Base-by-base conservation (phyloP, 1,140 invertebrate genomes). In the Drosophila subpulchrella region DNA sequence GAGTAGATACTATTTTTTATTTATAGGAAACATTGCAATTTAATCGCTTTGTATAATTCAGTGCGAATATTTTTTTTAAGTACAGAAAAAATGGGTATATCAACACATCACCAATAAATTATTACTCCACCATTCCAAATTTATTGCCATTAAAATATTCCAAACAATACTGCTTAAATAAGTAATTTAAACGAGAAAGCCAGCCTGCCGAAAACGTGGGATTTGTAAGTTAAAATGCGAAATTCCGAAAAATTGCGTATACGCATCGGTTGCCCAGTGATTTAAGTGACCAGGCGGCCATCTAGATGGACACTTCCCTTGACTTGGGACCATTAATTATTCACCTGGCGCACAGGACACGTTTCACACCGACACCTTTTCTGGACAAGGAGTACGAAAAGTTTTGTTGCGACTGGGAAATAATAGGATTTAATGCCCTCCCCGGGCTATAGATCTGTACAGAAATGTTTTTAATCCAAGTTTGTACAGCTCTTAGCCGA, bases 401-500 rank as follows among this genome's bases (percentile, higher is more conserved):
- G 41, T 58, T 73, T 48, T 67, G 53, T 59, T 80, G 13, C 54
- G 20, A 51, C 58, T 50, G 41, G 42, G 34, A 79, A 79, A 84
- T 89, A 89, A 86, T 89, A 83, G 80, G 76, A 89, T 89, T 80
- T 89, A 89, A 89, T 80, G 72, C 62, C 67, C 41, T 53, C 56
- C 38, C 48, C 30, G 57, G 54, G 48, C 53, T 50, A 36, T 24
- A 27, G 51, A 30, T 36, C 36, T 54, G 58, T 27, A 2, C 32
- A 44, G 62, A 68, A 80, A 77, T 80, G 82, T 65, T 77, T 71
- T 73, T 71, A 83, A 80, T 80, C 75, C 83, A 41, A 66, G 61
- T 82, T 73, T 58, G 73, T 55, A 48, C 55, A 59, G 60, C 73
- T 72, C 67, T 74, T 76, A 68, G 38, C 46, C 63, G 57, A 58